A percentile compares a stretch with the other conserved stretches of the same genome.
phyloP scores from a whole-genome alignment of 1,140 invertebrate species.

The Drosophila suzukii region DNA sequence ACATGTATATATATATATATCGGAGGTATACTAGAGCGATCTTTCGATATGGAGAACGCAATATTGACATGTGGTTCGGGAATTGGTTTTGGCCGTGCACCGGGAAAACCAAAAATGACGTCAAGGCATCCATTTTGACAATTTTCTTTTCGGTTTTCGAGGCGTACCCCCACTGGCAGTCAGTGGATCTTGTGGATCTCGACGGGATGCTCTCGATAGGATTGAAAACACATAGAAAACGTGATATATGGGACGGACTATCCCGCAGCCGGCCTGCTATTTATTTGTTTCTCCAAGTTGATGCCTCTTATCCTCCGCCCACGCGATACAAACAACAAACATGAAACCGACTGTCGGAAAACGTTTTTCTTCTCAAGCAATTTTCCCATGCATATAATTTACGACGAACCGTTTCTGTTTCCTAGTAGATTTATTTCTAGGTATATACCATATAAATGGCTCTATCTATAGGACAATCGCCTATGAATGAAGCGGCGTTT shows the following conservation, averaged over 20 bases:
- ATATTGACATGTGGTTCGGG: conserved; percentile 73
- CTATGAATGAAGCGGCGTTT: conserved; percentile 61
- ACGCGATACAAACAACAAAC: conserved; percentile 60
- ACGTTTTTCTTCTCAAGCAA: conserved; percentile 60
- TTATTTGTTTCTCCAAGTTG: conserved; percentile 70
- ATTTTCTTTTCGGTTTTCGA: conserved; percentile 24
- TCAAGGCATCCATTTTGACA: conserved; percentile 79
- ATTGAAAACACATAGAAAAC: conserved; percentile 68
- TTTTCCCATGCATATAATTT: conserved; percentile 73
- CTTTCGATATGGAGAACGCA: conserved; percentile 65
- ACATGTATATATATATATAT: conserved; percentile 15
- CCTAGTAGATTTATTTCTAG: conserved; percentile 25
- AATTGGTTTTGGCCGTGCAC: conserved; percentile 16
- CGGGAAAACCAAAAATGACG: conserved; percentile 56
- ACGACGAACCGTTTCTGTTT: conserved; percentile 43
- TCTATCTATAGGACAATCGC: conserved; percentile 40
- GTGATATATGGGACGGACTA: conserved; percentile 56
- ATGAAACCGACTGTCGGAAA: conserved; percentile 25
- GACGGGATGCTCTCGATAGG: conserved; percentile 40
- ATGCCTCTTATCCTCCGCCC: conserved; percentile 56
- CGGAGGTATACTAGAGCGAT: conserved; percentile 26
- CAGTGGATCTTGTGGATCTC: conserved; percentile 7
- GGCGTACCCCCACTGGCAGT: conserved; percentile 1
- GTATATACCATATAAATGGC: conserved; percentile 36
- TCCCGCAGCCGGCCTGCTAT: conserved; percentile 41